phyloP scores from a whole-genome alignment of 2,888 invertebrate genomes.

The Phymatocera aterrima region DNA sequence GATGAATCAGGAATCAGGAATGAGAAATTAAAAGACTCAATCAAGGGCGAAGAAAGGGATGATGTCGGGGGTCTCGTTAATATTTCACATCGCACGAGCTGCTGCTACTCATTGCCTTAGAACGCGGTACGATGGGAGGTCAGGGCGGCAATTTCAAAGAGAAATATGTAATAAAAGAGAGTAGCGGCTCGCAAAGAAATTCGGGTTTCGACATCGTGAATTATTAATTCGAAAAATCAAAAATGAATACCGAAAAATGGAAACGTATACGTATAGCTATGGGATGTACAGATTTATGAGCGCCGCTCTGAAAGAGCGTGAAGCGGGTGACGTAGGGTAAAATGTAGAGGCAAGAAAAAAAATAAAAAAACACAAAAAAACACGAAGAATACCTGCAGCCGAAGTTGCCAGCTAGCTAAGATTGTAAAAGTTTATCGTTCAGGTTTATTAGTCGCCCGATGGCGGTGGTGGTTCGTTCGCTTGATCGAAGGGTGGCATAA shows the following conservation, averaged over 20 bases:
- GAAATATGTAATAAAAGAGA: too few species aligned
- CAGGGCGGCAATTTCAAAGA: too few species aligned
- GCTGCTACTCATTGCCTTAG: too few species aligned
- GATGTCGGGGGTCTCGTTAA: too few species aligned
- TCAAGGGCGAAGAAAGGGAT: neutral
- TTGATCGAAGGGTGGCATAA: conserved; percentile 35
- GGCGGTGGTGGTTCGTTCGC: conserved; percentile 5
- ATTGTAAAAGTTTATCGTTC: conserved; percentile 33
- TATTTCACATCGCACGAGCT: too few species aligned
- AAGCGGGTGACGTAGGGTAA: neutral
- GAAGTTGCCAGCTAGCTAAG: neutral
- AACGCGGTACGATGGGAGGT: too few species aligned
- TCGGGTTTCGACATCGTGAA: neutral
- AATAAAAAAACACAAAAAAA: neutral
- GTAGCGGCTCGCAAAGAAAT: neutral
- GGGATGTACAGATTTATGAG: neutral
- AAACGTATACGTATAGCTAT: neutral
- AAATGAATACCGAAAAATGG: neutral
- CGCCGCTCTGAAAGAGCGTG: neutral
- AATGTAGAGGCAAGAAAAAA: neutral
- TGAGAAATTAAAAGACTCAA: neutral
- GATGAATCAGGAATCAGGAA: neutral
- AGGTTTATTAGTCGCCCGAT: conserved; percentile 27
- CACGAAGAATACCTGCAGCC: neutral
- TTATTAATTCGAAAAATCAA: neutral